These are phyloP conservation scores for Ciconia boyciana DNA, from an alignment of 2,113 vertebrate species.

Conservation along the genomic window DNA sequence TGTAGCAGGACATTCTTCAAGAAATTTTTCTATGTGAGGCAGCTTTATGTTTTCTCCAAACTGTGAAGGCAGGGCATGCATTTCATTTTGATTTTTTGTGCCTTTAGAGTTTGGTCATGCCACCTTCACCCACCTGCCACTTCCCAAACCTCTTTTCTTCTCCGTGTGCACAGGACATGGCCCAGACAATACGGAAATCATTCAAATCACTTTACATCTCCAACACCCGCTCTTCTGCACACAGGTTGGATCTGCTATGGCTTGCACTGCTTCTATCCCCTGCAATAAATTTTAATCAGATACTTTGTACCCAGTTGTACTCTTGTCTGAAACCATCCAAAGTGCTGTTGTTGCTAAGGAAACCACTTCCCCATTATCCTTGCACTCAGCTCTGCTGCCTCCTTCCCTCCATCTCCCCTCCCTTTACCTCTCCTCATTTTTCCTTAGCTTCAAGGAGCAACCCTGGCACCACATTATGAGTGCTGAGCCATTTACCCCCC, in stretches of 20 bases:
- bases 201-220: neutral
- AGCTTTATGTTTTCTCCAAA: neutral
- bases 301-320: constrained; percentile 65
- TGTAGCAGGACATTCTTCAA: neutral
- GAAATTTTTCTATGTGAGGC: neutral
- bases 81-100: neutral
- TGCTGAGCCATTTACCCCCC: neutral
- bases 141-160: neutral
- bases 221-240: neutral
- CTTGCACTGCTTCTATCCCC: constrained; percentile 1
- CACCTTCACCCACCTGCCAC: neutral
- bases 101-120: neutral
- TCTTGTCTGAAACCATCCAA: constrained; percentile 64
- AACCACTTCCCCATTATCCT: constrained; percentile 44
- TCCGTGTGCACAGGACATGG: neutral
- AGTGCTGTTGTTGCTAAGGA: constrained; percentile 64
- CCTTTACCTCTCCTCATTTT: neutral
- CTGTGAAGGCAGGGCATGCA: neutral
- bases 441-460: neutral
- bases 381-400: neutral
- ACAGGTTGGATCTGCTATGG: neutral
- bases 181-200: constrained; percentile 22
- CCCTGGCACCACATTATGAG: neutral
- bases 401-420: neutral
- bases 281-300: constrained; percentile 74